phyloP scores from a whole-genome alignment of 2,113 vertebrate genomes.

The Pungitius pungitius region DNA sequence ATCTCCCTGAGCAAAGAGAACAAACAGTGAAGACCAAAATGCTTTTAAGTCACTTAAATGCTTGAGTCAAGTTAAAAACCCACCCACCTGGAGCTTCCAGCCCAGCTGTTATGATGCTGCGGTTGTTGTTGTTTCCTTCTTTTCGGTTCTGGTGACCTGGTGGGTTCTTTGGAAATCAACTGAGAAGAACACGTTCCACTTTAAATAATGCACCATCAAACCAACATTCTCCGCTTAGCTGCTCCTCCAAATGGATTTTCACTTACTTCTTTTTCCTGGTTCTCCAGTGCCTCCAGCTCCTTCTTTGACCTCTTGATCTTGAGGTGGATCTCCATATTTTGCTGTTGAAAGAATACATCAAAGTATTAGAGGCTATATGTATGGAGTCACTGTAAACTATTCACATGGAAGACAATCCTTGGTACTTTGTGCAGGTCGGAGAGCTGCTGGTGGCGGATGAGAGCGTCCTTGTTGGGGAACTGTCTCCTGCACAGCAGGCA shows the following conservation, averaged over 20 bases:
- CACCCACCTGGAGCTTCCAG: constrained; percentile 75
- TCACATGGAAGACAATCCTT: not conserved
- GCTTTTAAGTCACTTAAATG: too few relatives aligned
- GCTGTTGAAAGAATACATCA: constrained; percentile 74
- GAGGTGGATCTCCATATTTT: constrained; percentile 97
- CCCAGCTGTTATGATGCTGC: constrained; percentile 74
- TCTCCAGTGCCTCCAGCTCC: constrained; percentile 93
- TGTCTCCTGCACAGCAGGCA: constrained; percentile 95
- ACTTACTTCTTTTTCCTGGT: constrained; percentile 87
- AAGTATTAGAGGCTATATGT: not conserved
- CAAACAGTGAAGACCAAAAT: not conserved
- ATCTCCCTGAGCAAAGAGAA: constrained; percentile 60
- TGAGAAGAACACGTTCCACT: constrained; percentile 23
- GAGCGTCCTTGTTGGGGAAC: constrained; percentile 94
- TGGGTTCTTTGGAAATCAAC: constrained; percentile 64
- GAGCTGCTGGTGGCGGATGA: constrained; percentile 95
- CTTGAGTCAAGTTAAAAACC: not conserved
- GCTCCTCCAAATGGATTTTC: not conserved
- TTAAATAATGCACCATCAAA: not conserved
- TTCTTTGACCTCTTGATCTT: constrained; percentile 95
- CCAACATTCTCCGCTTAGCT: not conserved
- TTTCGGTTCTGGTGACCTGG: constrained; percentile 77
- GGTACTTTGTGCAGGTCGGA: constrained; percentile 96
- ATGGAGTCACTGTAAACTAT: not conserved
- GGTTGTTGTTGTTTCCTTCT: constrained; percentile 65